A percentile compares a stretch with the other conserved stretches of the same genome.
phyloP scores from a whole-genome alignment of 23 tunicate species.

The Styela plicata region DNA sequence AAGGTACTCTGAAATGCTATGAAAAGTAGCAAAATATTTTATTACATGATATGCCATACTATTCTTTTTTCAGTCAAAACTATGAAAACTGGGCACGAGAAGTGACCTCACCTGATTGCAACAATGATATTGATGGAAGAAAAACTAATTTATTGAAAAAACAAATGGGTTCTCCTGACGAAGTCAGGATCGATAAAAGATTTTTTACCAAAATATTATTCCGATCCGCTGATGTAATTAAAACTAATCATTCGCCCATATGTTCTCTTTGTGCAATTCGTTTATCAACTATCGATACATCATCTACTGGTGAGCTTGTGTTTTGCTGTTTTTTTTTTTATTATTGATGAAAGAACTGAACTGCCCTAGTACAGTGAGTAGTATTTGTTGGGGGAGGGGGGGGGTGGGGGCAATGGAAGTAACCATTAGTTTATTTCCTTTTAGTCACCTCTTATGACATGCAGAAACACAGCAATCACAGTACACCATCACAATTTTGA shows the following conservation, averaged over 20 bases:
- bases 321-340: too few species aligned
- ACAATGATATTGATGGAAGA: neutral
- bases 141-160: neutral
- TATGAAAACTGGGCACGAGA: neutral
- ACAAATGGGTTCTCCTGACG: neutral
- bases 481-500: too few species aligned
- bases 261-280: neutral
- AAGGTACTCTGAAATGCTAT: too few species aligned
- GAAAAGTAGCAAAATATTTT: too few species aligned
- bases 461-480: too few species aligned
- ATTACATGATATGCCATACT: too few species aligned
- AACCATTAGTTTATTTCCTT: too few species aligned
- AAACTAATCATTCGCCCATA: neutral
- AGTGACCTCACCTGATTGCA: neutral
- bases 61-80: neutral
- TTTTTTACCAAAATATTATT: neutral
- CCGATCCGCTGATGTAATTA: neutral
- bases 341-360: too few species aligned
- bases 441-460: too few species aligned
- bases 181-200: neutral
- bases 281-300: neutral
- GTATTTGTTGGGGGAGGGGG: too few species aligned
- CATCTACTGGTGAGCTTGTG: neutral
- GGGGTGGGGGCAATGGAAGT: too few species aligned
- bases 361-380: too few species aligned